Evolutionary conservation across 1,140 invertebrate genomes (phyloP).

Genomic region (Mamestra configurata): DNA sequence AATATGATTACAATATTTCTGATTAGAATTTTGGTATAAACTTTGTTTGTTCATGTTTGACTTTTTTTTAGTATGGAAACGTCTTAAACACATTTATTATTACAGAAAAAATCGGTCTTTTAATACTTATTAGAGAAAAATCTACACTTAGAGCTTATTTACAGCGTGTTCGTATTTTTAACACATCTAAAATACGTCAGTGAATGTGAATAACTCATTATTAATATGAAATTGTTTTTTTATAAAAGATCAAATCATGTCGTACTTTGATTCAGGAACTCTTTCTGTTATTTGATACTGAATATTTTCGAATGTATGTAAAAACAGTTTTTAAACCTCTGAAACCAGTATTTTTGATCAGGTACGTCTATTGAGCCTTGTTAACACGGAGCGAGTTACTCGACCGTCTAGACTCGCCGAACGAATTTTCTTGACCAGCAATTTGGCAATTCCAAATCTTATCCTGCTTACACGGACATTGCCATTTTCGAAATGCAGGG

Average conservation of each 20-base stretch:
- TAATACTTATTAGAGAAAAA: conserved; percentile 51
- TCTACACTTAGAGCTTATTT: conserved; percentile 65
- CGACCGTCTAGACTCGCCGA: neutral
- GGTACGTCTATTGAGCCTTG: neutral
- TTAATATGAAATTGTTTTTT: conserved; percentile 1
- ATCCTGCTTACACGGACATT: no score
- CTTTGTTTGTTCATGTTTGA: conserved; percentile 25
- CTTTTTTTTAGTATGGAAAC: neutral
- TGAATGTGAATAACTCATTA: conserved; percentile 33
- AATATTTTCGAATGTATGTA: neutral
- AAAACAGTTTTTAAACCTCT: neutral
- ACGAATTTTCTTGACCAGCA: no score
- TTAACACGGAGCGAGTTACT: neutral
- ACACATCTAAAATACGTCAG: conserved; percentile 50
- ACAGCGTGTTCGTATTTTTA: conserved; percentile 56
- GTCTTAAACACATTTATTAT: conserved; percentile 17
- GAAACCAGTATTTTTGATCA: conserved; percentile 6
- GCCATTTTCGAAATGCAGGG: no score
- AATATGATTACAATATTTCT: conserved; percentile 37
- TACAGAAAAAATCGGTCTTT: conserved; percentile 4
- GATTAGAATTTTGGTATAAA: conserved; percentile 50
- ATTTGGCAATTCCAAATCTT: no score
- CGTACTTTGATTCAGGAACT: conserved; percentile 22
- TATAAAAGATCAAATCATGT: neutral
- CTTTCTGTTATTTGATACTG: neutral